phyloP scores from a whole-genome alignment of 1,140 invertebrate genomes.

The Nixonia krombeini region DNA sequence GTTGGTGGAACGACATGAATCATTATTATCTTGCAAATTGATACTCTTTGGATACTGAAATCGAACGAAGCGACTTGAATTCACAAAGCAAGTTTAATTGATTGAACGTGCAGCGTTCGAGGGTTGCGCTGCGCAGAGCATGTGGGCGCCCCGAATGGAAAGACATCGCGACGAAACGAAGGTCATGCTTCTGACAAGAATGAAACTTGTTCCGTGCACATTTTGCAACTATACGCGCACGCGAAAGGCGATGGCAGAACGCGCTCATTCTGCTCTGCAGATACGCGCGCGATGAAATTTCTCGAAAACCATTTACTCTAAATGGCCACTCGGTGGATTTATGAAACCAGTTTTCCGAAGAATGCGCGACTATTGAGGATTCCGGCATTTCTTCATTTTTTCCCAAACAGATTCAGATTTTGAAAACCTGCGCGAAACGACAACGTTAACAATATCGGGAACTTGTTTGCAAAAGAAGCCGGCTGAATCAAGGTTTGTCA shows the following conservation, averaged over 20 bases:
- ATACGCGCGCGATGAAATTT: conserved; percentile 1
- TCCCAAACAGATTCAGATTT: no score
- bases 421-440: no score
- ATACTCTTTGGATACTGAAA: no score
- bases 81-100: conserved; percentile 4
- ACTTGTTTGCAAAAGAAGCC: no score
- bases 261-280: conserved; percentile 4
- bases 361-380: conserved; percentile 1
- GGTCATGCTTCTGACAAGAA: conserved; percentile 8
- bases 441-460: no score
- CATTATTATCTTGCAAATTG: no score
- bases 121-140: not conserved
- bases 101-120: not conserved
- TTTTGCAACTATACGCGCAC: conserved; percentile 2
- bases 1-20: no score
- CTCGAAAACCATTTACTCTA: conserved; percentile 5
- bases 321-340: not conserved
- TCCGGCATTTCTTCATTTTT: not conserved
- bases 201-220: conserved; percentile 8
- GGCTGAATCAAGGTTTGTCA: no score
- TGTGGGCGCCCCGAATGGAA: not conserved
- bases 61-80: no score
- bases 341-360: conserved; percentile 3
- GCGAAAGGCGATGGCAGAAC: conserved; percentile 2
- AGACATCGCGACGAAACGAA: conserved; percentile 6